phyloP scores from a whole-genome alignment of 2,888 invertebrate genomes.

The Mellilla xanthometata region DNA sequence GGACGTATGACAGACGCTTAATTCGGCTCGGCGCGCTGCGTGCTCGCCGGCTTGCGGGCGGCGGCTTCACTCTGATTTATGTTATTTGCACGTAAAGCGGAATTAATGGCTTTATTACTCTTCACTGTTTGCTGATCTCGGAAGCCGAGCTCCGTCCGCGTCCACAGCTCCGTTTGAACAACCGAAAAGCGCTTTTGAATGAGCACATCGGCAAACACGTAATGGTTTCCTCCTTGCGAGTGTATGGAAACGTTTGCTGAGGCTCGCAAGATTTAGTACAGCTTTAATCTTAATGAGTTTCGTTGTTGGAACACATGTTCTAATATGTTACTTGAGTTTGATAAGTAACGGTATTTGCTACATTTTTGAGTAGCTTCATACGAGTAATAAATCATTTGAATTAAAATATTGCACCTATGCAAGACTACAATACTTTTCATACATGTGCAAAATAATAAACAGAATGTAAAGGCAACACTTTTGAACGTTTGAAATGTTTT shows the following conservation, averaged over 20 bases:
- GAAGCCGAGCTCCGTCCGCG: constrained; percentile 53
- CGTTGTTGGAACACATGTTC: constrained; percentile 7
- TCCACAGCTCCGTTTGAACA: constrained; percentile 56
- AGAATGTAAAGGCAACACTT: no score
- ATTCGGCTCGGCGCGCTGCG: constrained; percentile 63
- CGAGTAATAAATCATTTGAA: no score
- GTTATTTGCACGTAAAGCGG: constrained; percentile 80
- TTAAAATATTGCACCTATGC: no score
- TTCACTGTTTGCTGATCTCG: constrained; percentile 75
- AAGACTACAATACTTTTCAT: no score
- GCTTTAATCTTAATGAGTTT: constrained; percentile 26
- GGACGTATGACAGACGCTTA: constrained; percentile 70
- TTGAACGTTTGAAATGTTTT: no score
- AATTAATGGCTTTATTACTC: constrained; percentile 81
- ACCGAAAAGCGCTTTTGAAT: constrained; percentile 57
- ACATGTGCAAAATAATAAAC: no score
- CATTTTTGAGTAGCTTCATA: not conserved
- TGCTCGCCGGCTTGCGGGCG: constrained; percentile 66
- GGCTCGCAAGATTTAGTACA: constrained; percentile 24
- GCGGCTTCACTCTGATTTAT: constrained; percentile 77
- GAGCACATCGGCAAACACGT: constrained; percentile 55
- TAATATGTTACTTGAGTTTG: constrained; percentile 4
- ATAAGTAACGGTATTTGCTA: not conserved
- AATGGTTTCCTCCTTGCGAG: constrained; percentile 43
- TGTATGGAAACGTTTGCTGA: constrained; percentile 28